These are phyloP conservation scores for Pseudomyrmex cubaensis DNA, from an alignment of 1,140 invertebrate genomes.

Conservation along the genomic window DNA sequence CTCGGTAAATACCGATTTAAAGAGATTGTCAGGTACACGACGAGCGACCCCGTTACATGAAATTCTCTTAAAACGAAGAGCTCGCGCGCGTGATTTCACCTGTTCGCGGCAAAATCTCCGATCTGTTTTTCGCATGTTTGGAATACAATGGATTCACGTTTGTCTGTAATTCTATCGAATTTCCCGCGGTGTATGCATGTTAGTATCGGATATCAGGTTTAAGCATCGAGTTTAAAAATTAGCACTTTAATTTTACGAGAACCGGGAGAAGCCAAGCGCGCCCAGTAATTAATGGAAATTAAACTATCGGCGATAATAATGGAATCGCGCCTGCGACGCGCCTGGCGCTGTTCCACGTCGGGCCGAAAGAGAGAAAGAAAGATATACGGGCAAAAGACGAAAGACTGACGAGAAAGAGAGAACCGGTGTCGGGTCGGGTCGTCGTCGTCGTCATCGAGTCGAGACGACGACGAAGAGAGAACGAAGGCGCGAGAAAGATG, in stretches of 20 bases:
- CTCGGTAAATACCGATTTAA: constrained; percentile 56
- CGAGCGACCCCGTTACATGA: constrained; percentile 30
- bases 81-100: constrained; percentile 22
- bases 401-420: constrained; percentile 59
- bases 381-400: constrained; percentile 28
- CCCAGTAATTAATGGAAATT: constrained; percentile 51
- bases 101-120: constrained; percentile 18
- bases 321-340: too few relatives aligned
- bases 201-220: neutral
- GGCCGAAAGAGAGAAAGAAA: constrained; percentile 22
- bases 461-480: neutral
- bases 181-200: too few relatives aligned
- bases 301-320: constrained; percentile 64
- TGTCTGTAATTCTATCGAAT: constrained; percentile 17
- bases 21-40: constrained; percentile 58
- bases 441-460: neutral
- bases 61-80: constrained; percentile 35
- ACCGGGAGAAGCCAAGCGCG: neutral
- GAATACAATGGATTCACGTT: too few relatives aligned
- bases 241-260: constrained; percentile 13
- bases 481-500: constrained; percentile 48
- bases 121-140: neutral
- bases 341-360: neutral
- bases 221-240: neutral
- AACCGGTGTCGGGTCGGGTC: constrained; percentile 50